Evolutionary conservation across 2,113 vertebrate genomes (phyloP), one percentile per base, ranked within the genome.

Genomic region (Dascyllus trimaculatus): DNA sequence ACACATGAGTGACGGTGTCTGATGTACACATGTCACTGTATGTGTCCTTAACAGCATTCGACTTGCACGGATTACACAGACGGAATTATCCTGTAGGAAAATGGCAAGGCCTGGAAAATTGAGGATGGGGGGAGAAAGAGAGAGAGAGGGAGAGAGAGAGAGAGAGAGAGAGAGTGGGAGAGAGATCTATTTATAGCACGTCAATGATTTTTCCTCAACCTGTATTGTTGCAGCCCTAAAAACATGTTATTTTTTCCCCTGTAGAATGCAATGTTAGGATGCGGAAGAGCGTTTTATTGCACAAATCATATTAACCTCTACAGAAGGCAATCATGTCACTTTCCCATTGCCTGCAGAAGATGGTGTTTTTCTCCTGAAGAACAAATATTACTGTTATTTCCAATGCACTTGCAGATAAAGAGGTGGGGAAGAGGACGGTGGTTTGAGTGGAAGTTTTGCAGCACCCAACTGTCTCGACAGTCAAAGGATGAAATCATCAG

Each of bases 171-270:
- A 32, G 49, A 59, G 67, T 64, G n/a, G 54, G 66, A 81, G 56
- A 48, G 52, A 61, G n/a, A 63, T 66, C 82, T 91, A 85, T 91
- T 91, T 86, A 89, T 91, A 85, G 87, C 62, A 67, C 45, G 49
- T 24, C 78, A 81, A 78, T 75, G 86, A 84, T 88, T 90, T n/a
- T 91, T 84, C 60, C 57, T 84, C 79, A 70, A 87, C 86, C 88
- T 89, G 85, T 82, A 73, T 76, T 65, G 66, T 88, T 75, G 14
- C 84, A 38, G 80, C 77, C 71, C 85, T 49, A 87, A 82, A 87
- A 82, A 85, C 52, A 57, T 86, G 66, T 73, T 77, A 72, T 90
- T 90, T 83, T 45, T 80, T n/a, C n/a, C 61, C 49, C 46, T 85
- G 60, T 74, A 72, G 84, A 85, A 78, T 64, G 59, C 40, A 57